Conservation (phyloP, 2,797 vertebrate species). For the Halcyon leucocephala region DNA sequence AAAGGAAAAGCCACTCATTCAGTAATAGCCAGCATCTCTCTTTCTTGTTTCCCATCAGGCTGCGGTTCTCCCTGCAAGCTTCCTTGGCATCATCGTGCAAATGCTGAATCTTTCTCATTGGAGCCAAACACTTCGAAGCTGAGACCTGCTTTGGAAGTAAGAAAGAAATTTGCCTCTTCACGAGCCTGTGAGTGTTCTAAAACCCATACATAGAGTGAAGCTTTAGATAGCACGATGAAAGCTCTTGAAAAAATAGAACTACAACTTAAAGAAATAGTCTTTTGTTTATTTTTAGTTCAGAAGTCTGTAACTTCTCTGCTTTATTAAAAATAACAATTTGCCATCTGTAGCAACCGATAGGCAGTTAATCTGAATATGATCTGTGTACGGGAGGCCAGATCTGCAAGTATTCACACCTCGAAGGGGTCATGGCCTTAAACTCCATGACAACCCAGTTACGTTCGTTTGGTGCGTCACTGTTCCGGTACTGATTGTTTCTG, state of each 20-base stretch:
- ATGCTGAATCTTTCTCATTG: neutral
- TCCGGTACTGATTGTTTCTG: neutral
- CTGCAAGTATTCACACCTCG: neutral
- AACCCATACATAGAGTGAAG: neutral
- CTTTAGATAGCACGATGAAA: fast-evolving
- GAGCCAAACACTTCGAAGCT: neutral
- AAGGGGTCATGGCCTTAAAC: neutral
- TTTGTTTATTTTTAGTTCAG: neutral
- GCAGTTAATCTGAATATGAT: neutral
- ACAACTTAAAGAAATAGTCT: neutral
- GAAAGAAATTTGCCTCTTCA: neutral
- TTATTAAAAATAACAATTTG: neutral
- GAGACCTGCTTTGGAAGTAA: neutral
- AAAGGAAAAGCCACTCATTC: neutral
- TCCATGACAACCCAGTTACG: neutral
- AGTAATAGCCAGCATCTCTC: neutral
- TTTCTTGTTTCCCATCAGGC: neutral
- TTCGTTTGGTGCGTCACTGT: neutral
- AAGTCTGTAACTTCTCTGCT: neutral
- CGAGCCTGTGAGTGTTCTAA: neutral
- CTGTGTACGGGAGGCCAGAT: fast-evolving
- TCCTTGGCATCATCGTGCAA: neutral
- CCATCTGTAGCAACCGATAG: neutral
- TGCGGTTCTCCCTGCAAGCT: neutral
- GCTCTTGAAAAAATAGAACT: neutral